These are phyloP conservation scores for Phalacrocorax pelagicus DNA, from an alignment of 2,113 vertebrate species.

Conservation along the genomic window DNA sequence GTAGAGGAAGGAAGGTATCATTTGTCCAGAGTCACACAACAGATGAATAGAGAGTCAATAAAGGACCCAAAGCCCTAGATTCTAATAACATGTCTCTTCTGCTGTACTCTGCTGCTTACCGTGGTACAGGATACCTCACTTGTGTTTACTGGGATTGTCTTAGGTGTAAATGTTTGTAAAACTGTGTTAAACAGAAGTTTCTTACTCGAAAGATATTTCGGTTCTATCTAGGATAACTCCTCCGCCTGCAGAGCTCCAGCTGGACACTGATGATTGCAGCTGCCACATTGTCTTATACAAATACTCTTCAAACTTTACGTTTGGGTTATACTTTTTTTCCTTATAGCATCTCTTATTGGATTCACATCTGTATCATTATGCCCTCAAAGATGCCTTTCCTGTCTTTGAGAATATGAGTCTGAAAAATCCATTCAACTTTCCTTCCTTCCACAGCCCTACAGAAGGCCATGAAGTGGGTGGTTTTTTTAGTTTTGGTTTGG, in stretches of 20 bases:
- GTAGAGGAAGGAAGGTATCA: not conserved
- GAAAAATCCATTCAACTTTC: not conserved
- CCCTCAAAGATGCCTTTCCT: not conserved
- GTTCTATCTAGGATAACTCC: not conserved
- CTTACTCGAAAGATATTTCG: not conserved
- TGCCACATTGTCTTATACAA: not conserved
- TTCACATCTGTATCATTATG: not conserved
- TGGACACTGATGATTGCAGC: too few species aligned
- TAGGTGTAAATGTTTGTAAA: not conserved
- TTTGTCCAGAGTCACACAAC: not conserved
- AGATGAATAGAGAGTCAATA: not conserved
- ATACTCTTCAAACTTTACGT: not conserved
- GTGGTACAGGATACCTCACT: fast-evolving
- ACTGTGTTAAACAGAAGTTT: not conserved
- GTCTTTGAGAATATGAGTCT: not conserved
- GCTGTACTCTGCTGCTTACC: not conserved
- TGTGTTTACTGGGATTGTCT: not conserved
- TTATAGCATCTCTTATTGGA: not conserved
- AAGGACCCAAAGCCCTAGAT: not conserved
- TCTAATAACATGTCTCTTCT: not conserved
- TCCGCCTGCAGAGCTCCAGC: not conserved
- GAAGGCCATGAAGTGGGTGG: not conserved
- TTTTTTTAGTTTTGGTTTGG: not conserved
- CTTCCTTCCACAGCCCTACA: not conserved
- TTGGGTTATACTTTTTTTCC: too few species aligned